Evolutionary conservation across 2,113 vertebrate species (phyloP).

Genomic region (Melospiza melodia): DNA sequence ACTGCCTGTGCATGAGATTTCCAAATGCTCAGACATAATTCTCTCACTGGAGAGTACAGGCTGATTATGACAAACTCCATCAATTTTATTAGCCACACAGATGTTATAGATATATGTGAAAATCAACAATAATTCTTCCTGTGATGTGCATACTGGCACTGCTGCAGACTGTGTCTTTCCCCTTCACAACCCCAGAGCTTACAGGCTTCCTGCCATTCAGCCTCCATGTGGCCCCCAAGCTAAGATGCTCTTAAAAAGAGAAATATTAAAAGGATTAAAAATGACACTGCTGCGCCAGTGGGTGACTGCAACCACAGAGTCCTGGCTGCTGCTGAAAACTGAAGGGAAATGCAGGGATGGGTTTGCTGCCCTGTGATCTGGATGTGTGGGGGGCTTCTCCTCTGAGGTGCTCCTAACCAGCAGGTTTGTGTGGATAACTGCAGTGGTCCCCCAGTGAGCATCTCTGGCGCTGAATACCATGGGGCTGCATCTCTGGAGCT

Average conservation of each 20-base stretch:
- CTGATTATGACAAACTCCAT: constrained; percentile 60
- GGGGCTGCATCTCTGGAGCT: background rate
- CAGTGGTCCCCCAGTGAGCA: fast-evolving
- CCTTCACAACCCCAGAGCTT: background rate
- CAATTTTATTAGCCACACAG: constrained; percentile 64
- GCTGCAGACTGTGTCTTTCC: background rate
- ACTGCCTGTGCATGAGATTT: constrained; percentile 35
- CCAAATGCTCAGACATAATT: constrained; percentile 47
- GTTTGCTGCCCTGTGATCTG: background rate
- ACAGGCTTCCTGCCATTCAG: constrained; percentile 39
- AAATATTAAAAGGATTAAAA: constrained; percentile 32
- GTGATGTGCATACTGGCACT: background rate
- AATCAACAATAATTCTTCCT: constrained; percentile 49
- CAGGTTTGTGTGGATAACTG: background rate
- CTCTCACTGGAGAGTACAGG: constrained; percentile 56
- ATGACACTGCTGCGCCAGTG: constrained; percentile 11
- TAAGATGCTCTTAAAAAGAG: background rate
- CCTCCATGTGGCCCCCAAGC: background rate
- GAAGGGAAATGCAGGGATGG: background rate
- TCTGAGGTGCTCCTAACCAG: fast-evolving
- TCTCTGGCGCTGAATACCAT: background rate
- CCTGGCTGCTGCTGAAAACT: background rate
- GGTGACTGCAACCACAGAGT: background rate
- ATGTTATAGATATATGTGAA: constrained; percentile 58
- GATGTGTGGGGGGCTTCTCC: background rate